Base-by-base conservation (phyloP, 1,140 invertebrate species). In the Trissolcus basalis region DNA sequence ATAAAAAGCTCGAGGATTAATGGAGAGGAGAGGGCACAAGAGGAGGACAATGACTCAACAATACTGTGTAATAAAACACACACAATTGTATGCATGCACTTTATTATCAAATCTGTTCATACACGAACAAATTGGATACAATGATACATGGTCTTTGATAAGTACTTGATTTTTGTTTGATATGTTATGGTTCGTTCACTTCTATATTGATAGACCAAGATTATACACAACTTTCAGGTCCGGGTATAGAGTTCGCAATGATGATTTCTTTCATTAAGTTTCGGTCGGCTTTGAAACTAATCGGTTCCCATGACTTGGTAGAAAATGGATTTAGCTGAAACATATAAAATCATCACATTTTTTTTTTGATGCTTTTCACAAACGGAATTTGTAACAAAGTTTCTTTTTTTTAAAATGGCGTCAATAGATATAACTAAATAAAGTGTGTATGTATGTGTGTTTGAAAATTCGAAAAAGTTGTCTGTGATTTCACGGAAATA, bases 141-240 rank as follows among this genome's bases (percentile, higher is more conserved):
- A 68, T 77, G 54, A 71, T 71, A 67, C 55, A 67, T 47, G 61
- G 47, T 73, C 44, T 11, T 75, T 14, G 16, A 60, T 69, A 63
- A 60, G 56, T 78, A 76, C 55, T 56, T 65, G 33, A 56, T 49
- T 27, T 27, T 65, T 80, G 78, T 53, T 77, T 80, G 70, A 77
- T 81, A 68, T 73, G 63, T 81, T 70, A 76, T 67, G 65, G 48
- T 80, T 76, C 27, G 70, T 76, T 69, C 56, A 35, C 36, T 68
- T 71, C 61, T 59, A 65, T 67, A 27, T 27, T 27, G 51, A 43
- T 59, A 58, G 60, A 64, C 53, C 63, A 64, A 61, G 60, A 80
- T 92, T 92, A 93, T 80, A 93, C 93, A 87, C 93, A 93, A 89
- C 92, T 93, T 85, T 93, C 93, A 47, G 93, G 93, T 64, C 93